Evolutionary conservation across 2,888 invertebrate species (phyloP).

Genomic region (Bursaphelenchus okinawaensis): DNA sequence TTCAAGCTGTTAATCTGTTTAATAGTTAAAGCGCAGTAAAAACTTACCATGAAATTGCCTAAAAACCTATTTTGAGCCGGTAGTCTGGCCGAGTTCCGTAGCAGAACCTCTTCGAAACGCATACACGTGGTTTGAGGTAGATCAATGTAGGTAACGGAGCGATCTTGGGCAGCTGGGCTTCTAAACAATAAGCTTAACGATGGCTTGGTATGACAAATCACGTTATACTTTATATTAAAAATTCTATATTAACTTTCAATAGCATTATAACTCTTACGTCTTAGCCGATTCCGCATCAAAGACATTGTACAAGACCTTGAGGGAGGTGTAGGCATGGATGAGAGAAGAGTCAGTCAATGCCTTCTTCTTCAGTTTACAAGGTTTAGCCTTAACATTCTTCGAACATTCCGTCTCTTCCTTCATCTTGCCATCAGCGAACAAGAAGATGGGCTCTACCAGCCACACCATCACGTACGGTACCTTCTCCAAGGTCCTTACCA

Average conservation of each 20-base stretch:
- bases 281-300: background rate
- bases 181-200: too few relatives aligned
- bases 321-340: slow-evolving; percentile 1
- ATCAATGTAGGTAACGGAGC: slow-evolving; percentile 1
- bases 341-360: background rate
- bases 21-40: background rate
- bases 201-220: too few relatives aligned
- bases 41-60: slow-evolving; percentile 13
- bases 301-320: slow-evolving; percentile 10
- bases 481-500: background rate
- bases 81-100: slow-evolving; percentile 7
- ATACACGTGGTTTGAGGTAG: slow-evolving; percentile 4
- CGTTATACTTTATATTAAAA: background rate
- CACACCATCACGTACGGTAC: slow-evolving; percentile 8
- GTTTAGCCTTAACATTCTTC: background rate
- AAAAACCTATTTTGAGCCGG: background rate
- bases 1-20: too few relatives aligned
- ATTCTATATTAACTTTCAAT: too few relatives aligned
- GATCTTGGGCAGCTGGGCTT: background rate
- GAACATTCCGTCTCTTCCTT: slow-evolving; percentile 1
- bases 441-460: slow-evolving; percentile 14
- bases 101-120: slow-evolving; percentile 8
- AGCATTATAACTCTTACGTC: background rate
- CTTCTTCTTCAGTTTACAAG: background rate
- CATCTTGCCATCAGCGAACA: slow-evolving; percentile 7